Evolutionary conservation across 2,888 invertebrate species (phyloP), one percentile per base, ranked within the genome.

Genomic region (Adineta ricciae): DNA sequence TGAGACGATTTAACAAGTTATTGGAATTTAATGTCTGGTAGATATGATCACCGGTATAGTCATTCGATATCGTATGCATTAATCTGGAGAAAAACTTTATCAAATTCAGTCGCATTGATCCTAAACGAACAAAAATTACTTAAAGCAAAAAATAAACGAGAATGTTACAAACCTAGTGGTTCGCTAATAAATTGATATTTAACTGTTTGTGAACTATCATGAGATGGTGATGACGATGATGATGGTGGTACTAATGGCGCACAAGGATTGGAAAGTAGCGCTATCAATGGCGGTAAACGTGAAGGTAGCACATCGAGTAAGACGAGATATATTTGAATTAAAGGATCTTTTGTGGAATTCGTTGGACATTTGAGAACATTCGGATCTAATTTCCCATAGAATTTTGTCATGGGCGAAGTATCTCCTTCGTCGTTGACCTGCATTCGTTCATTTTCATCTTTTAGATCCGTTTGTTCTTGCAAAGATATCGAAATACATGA

Each of bases 41-140:
- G 9, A 78, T 78, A 78, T 78, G 41, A 41, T 78, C 78, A 78
- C 78, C 78, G 78, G 78, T 41, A 41, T 41, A 78, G 41, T 78
- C 78, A 41, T 78, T 78, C n/a, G 78, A 78, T 11, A 78, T 41
- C 41, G 41, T 78, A 41, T 78, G 41, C 2, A 78, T 41, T 41
- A 78, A 78, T n/a, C 41, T 78, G 11, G 78, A 78, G 41, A 78
- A 24, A 78, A 38, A 78, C 41, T 78, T 78, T 3, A 78, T 78
- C 14, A 78, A 78, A 78, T 41, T 78, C 8, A 78, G 11, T 41
- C 78, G 78, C 41, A n/a, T 41, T 41, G 41, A 8, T 38, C 78
- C 78, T 78, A 41, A n/a, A n/a, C n/a, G n/a, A n/a, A n/a, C n/a
- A n/a, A n/a, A n/a, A n/a, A n/a, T 21, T 38, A 11, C 38, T 73